Base-by-base conservation (phyloP, 2,888 invertebrate genomes). In the Acrocyrtus sp. region DNA sequence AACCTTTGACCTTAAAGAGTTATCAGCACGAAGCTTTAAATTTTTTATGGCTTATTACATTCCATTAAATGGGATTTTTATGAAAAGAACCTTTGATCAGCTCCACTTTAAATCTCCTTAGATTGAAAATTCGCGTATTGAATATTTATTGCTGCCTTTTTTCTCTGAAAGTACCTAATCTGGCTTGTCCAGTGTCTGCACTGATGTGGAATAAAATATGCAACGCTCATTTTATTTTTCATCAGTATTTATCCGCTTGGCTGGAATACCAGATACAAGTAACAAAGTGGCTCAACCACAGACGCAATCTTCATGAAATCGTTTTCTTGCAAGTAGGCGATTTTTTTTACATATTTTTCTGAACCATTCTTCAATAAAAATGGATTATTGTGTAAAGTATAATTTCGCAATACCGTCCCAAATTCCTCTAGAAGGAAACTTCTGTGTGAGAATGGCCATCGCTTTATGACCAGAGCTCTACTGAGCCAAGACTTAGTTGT, bases 341-440 rank as follows among this genome's bases (percentile, higher is more conserved):
- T 10, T 21, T n/a, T n/a, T n/a, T n/a, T n/a, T n/a, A n/a, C n/a
- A 34, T 12, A 5, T 34, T 34, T 34, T 34, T 8, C 12, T 34
- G 34, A 12, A 34, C 34, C 12, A n/a, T n/a, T n/a, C n/a, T n/a
- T n/a, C n/a, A 21, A n/a, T 21, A 50, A 22, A 50, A 5, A 21
- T 21, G 50, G 50, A 50, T 50, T 21, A 19, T 50, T 50, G 8
- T 50, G 8, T 45, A n/a, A n/a, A n/a, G n/a, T n/a, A 15, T 45
- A 10, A 5, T 45, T 48, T 22, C 19, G 15, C 17, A 48, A 27
- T 21, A 12, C 19, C 43, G 26, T 43, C 54, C 65, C 51, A 50
- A 56, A 65, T 65, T 56, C 47, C 65, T 53, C 22, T 27, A 65
- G 48, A 39, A 65, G 29, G 56, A 43, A 56, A 65, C 10, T 47